Evolutionary conservation across 2,888 invertebrate genomes (phyloP).

Genomic region (Tenthredo amoena): DNA sequence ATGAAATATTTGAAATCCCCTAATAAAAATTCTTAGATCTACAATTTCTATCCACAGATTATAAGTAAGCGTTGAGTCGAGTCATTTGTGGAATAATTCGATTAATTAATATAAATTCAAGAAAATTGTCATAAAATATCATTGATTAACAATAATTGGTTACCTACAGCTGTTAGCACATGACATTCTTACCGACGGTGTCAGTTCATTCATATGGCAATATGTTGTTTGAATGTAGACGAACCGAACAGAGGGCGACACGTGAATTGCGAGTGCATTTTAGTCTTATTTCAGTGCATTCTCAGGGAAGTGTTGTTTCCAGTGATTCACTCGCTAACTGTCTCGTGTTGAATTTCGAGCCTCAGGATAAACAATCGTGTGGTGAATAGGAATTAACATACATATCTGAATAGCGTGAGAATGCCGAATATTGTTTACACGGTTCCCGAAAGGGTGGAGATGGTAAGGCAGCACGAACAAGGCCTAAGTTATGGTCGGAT

Average conservation of each 20-base stretch:
- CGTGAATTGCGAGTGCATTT: neutral
- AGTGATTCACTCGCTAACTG: neutral
- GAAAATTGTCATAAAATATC: too few relatives aligned
- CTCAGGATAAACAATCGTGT: neutral
- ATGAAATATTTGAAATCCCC: too few relatives aligned
- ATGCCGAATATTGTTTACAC: conserved; percentile 37
- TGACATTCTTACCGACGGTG: neutral
- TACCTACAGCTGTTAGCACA: neutral
- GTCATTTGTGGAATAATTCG: too few relatives aligned
- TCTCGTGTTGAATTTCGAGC: neutral
- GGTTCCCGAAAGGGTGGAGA: conserved; percentile 5
- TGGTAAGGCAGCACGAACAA: conserved; percentile 19
- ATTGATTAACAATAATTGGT: neutral
- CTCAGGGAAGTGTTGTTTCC: neutral
- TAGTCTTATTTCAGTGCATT: neutral
- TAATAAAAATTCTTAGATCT: too few relatives aligned
- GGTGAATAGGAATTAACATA: neutral
- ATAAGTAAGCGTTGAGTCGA: too few relatives aligned
- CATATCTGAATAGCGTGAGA: neutral
- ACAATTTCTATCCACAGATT: too few relatives aligned
- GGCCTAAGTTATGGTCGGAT: conserved; percentile 14
- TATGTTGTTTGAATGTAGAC: neutral
- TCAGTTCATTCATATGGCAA: neutral
- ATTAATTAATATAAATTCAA: too few relatives aligned
- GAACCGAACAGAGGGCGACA: neutral